These are phyloP conservation scores for Picathartes gymnocephalus DNA, from an alignment of 2,113 vertebrate genomes.

Conservation along the genomic window DNA sequence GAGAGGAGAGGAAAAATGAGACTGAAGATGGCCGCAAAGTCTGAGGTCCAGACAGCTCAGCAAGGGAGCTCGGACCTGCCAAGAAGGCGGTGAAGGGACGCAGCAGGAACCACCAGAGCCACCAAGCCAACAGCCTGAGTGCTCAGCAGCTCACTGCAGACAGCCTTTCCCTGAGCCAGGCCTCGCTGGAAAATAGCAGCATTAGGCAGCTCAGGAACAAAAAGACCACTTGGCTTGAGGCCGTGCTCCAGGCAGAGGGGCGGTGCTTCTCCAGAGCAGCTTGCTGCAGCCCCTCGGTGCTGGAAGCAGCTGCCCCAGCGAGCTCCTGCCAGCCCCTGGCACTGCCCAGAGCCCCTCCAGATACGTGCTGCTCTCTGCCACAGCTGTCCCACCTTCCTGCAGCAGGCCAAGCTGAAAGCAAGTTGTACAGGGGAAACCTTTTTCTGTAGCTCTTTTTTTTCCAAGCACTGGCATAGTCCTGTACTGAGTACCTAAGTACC, in stretches of 20 bases:
- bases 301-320: fast-evolving
- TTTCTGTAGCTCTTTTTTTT: neutral
- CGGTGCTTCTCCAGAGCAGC: neutral
- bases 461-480: neutral
- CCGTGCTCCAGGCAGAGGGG: neutral
- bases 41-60: neutral
- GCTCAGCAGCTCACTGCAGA: neutral
- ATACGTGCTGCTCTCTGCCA: neutral
- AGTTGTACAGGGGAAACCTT: neutral
- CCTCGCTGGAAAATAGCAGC: neutral
- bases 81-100: neutral
- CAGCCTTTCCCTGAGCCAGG: neutral
- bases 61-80: neutral
- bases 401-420: neutral
- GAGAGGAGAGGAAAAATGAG: neutral
- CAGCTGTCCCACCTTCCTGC: neutral
- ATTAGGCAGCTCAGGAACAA: neutral
- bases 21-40: neutral
- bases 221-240: neutral
- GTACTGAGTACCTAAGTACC: neutral
- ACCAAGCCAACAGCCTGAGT: neutral
- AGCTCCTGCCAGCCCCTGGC: neutral
- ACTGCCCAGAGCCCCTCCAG: neutral
- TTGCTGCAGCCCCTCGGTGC: neutral
- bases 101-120: neutral